Evolutionary conservation across 2,113 vertebrate genomes (phyloP).

Genomic region (Butorides virescens): DNA sequence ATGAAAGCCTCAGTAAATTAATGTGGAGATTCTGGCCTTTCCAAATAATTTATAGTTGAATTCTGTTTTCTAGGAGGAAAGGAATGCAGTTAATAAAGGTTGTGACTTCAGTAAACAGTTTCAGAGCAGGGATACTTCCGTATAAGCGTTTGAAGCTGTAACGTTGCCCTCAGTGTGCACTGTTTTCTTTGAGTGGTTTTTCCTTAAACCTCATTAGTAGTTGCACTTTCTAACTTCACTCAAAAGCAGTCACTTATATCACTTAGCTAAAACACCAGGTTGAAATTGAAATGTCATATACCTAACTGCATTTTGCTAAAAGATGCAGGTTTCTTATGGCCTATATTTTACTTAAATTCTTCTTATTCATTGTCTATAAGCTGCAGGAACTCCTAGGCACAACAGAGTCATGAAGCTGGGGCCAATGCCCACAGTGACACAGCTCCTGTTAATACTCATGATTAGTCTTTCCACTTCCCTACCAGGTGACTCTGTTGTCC

Average conservation of each 20-base stretch:
- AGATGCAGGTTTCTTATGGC: not conserved
- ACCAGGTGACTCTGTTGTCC: not conserved
- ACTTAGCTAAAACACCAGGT: not conserved
- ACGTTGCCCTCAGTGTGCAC: constrained; percentile 3
- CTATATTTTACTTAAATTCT: not conserved
- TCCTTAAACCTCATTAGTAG: constrained; percentile 43
- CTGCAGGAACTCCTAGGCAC: not conserved
- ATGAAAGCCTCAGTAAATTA: constrained; percentile 69
- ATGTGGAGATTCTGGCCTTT: constrained; percentile 54
- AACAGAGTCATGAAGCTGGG: not conserved
- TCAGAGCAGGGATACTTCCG: not conserved
- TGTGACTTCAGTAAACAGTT: constrained; percentile 53
- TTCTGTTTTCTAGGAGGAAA: constrained; percentile 58
- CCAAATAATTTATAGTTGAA: constrained; percentile 68
- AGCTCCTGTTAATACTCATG: not conserved
- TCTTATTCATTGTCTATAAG: not conserved
- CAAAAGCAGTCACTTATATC: not conserved
- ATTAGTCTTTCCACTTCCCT: not conserved
- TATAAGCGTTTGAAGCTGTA: constrained; percentile 24
- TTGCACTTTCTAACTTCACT: not conserved
- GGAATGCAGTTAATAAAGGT: constrained; percentile 59
- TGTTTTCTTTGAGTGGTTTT: not conserved
- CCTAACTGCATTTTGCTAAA: not conserved
- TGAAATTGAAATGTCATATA: not conserved
- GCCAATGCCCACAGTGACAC: not conserved